These are phyloP conservation scores for Dipodomys spectabilis DNA, from an alignment of 2,113 vertebrate genomes.

Conservation along the genomic window DNA sequence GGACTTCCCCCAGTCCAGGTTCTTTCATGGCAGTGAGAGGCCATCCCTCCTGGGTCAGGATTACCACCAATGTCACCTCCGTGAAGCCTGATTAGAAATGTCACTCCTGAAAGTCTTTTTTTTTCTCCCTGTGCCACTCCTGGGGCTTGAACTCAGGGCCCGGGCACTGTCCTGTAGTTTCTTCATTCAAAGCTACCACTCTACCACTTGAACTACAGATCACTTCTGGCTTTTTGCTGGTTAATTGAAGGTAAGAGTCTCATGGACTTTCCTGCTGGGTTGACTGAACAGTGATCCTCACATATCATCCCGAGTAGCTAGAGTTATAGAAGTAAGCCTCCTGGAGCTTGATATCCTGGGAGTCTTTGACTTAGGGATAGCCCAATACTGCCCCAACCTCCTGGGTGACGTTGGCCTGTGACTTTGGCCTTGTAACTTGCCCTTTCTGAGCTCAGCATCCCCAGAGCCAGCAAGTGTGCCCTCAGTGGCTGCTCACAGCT, in stretches of 20 bases:
- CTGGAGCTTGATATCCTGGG: not conserved
- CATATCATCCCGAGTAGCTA: too few relatives aligned
- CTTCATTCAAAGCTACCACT: too few relatives aligned
- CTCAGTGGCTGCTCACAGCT: not conserved
- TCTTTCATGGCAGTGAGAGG: not conserved
- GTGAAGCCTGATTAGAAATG: not conserved
- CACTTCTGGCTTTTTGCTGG: too few relatives aligned
- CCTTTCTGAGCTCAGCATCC: slow-evolving; percentile 16
- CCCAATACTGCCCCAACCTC: not conserved
- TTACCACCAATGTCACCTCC: not conserved
- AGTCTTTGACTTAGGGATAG: not conserved
- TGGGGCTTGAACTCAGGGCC: too few relatives aligned
- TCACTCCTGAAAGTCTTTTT: too few relatives aligned
- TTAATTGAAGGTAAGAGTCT: too few relatives aligned
- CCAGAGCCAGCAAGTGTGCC: not conserved
- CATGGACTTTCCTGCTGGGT: too few relatives aligned
- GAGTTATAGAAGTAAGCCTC: too few relatives aligned
- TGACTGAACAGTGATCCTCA: too few relatives aligned
- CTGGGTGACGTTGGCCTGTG: not conserved
- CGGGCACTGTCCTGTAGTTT: too few relatives aligned
- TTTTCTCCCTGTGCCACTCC: too few relatives aligned
- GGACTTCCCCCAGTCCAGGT: not conserved
- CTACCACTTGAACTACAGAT: too few relatives aligned
- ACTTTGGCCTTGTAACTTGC: not conserved
- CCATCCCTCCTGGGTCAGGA: not conserved